Evolutionary conservation across 2,113 vertebrate genomes (phyloP).

Genomic region (Antennarius striatus): DNA sequence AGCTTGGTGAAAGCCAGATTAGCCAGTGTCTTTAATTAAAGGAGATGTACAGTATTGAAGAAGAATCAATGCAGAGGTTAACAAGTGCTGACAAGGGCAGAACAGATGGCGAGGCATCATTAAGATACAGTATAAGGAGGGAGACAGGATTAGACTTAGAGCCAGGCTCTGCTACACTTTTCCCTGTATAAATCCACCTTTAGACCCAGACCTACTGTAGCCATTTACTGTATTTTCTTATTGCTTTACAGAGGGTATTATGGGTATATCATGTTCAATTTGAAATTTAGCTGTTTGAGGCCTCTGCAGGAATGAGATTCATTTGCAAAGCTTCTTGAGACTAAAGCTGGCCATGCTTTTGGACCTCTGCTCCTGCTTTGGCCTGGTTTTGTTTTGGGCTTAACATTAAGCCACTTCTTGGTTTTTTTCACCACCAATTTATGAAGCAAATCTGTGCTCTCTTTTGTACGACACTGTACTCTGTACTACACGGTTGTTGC

Average conservation of each 20-base stretch:
- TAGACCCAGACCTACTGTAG: constrained; percentile 5
- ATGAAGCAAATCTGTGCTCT: too few relatives aligned
- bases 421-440: too few relatives aligned
- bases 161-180: constrained; percentile 18
- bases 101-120: constrained; percentile 49
- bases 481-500: too few relatives aligned
- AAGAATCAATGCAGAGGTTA: constrained; percentile 65
- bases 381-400: background rate
- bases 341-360: background rate
- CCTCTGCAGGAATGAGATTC: constrained; percentile 9
- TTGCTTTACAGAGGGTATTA: background rate
- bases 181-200: constrained; percentile 11
- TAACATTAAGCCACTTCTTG: too few relatives aligned
- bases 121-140: constrained; percentile 48
- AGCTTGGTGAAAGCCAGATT: constrained; percentile 53
- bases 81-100: constrained; percentile 71
- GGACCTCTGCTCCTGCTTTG: background rate
- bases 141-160: constrained; percentile 28
- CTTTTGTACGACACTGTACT: too few relatives aligned
- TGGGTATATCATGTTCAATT: background rate
- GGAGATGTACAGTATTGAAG: constrained; percentile 63
- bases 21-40: constrained; percentile 69
- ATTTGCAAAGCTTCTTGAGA: background rate
- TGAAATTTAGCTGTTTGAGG: background rate
- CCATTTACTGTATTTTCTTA: background rate